Conservation (phyloP, 2,797 vertebrate genomes). For the Paramormyrops hopkinsi region DNA sequence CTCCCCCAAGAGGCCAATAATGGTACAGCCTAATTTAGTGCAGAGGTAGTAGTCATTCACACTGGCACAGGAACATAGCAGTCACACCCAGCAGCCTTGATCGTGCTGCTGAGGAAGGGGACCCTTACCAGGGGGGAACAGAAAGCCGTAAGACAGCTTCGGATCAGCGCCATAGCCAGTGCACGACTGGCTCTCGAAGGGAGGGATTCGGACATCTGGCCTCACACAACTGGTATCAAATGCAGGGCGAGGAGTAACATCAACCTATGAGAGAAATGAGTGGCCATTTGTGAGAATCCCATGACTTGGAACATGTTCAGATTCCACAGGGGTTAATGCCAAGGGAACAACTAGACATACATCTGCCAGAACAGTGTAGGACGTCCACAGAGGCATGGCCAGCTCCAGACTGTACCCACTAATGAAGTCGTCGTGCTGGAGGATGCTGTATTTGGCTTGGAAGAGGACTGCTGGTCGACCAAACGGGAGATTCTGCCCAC, state of each 20-base stretch:
- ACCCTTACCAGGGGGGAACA: constrained; percentile 88
- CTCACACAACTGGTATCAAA: constrained; percentile 62
- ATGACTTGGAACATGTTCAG: background rate
- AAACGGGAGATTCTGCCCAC: constrained; percentile 74
- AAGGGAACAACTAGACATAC: constrained; percentile 47
- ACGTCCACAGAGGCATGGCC: constrained; percentile 84
- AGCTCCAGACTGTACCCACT: constrained; percentile 85
- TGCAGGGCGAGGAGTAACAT: constrained; percentile 62
- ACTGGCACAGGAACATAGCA: background rate
- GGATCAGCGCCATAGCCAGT: constrained; percentile 62
- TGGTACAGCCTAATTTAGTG: background rate
- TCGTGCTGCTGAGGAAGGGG: background rate
- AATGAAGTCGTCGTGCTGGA: constrained; percentile 83
- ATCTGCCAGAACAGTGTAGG: constrained; percentile 79
- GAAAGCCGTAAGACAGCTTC: constrained; percentile 73
- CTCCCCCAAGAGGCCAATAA: background rate
- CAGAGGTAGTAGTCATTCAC: background rate
- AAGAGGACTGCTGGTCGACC: constrained; percentile 85
- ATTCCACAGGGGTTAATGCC: background rate
- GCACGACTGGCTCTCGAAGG: constrained; percentile 78
- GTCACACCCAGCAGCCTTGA: background rate
- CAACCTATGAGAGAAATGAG: constrained; percentile 54
- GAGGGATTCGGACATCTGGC: constrained; percentile 72
- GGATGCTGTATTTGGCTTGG: constrained; percentile 74
- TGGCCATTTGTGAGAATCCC: background rate